Percentiles rank a stretch among this genome's conserved stretches.
phyloP scores from a whole-genome alignment of 2,888 invertebrate genomes.

The Ichneumon xanthorius region DNA sequence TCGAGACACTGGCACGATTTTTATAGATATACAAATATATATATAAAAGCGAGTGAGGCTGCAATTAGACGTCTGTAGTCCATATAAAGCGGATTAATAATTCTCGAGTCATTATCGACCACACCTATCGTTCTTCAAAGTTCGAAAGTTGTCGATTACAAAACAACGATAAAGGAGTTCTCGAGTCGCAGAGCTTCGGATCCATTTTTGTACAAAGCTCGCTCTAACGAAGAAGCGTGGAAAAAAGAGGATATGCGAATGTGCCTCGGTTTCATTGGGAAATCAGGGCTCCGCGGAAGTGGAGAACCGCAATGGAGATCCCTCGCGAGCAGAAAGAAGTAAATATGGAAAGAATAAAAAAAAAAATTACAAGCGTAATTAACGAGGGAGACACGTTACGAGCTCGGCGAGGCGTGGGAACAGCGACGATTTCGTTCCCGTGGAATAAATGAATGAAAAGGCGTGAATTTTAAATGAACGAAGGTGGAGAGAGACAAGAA shows the following conservation, averaged over 20 bases:
- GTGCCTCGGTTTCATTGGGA: conserved; percentile 48
- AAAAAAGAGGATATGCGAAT: conserved; percentile 23
- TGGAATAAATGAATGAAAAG: conserved; percentile 72
- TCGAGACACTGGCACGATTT: conserved; percentile 10
- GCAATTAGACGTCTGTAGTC: not conserved
- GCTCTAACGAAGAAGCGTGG: not conserved
- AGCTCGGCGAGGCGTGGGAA: conserved; percentile 70
- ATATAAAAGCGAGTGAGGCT: not conserved
- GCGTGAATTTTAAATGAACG: conserved; percentile 56
- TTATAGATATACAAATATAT: not conserved
- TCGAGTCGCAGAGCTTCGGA: not conserved
- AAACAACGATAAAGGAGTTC: not conserved
- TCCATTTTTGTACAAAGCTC: not conserved
- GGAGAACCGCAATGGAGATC: conserved; percentile 24
- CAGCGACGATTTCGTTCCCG: conserved; percentile 66
- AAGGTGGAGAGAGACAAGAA: conserved; percentile 15
- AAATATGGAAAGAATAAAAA: conserved; percentile 33
- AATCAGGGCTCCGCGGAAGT: conserved; percentile 62
- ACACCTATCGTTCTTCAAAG: not conserved
- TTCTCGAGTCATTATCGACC: not conserved
- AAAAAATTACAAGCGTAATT: conserved; percentile 58
- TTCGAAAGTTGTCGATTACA: conserved; percentile 1
- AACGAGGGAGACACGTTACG: conserved; percentile 59
- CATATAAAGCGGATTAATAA: not conserved
- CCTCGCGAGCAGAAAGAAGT: conserved; percentile 18